Percentiles rank a stretch among this genome's conserved stretches.
phyloP scores from a whole-genome alignment of 2,113 vertebrate genomes.

The Bos javanicus region DNA sequence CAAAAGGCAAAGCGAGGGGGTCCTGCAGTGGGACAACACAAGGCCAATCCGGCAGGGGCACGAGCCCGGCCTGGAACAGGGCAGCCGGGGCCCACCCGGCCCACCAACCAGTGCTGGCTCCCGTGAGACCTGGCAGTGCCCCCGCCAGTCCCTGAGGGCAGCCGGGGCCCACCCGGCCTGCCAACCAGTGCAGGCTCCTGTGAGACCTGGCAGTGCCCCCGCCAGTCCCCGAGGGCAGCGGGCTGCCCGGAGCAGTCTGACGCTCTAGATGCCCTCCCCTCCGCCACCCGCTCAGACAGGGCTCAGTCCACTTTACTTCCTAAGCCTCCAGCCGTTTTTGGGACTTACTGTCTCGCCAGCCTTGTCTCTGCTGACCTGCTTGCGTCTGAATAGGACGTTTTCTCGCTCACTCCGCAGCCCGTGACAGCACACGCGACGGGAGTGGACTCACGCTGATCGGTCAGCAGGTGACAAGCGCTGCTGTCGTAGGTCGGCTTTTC shows the following conservation, averaged over 20 bases:
- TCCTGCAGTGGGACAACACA: not conserved
- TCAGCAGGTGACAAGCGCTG: not conserved
- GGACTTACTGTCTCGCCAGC: not conserved
- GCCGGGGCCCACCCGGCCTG: not conserved
- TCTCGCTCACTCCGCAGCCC: not conserved
- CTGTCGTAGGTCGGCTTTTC: not conserved
- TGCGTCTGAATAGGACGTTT: too few species aligned
- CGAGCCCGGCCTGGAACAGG: not conserved
- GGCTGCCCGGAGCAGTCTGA: not conserved
- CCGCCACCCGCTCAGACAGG: not conserved
- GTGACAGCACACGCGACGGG: not conserved
- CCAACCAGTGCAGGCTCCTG: not conserved
- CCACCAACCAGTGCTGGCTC: not conserved
- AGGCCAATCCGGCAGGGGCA: accelerated
- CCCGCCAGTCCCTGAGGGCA: too few species aligned
- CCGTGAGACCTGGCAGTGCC: not conserved
- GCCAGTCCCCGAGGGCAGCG: too few species aligned
- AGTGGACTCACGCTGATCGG: not conserved
- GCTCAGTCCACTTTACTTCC: not conserved
- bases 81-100: not conserved
- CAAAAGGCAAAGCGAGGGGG: not conserved
- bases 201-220: not conserved
- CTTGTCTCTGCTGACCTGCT: not conserved
- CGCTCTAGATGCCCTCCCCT: not conserved
- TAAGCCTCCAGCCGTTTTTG: too few species aligned